phyloP scores from a whole-genome alignment of 2,888 invertebrate genomes.

The Athalia rosae region DNA sequence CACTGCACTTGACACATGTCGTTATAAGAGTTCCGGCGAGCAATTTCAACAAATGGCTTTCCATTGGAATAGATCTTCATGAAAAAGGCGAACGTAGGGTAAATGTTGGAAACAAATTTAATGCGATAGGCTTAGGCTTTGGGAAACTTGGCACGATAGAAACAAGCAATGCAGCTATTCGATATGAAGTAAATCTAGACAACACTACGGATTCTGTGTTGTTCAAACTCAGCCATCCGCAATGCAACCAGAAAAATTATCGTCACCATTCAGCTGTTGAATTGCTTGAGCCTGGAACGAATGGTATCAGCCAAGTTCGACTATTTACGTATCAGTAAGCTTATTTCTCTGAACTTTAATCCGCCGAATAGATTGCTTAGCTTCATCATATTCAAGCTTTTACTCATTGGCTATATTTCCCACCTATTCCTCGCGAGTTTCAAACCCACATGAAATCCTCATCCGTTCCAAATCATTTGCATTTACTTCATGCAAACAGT shows the following conservation, averaged over 20 bases:
- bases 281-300: slow-evolving; percentile 62
- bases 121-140: slow-evolving; percentile 47
- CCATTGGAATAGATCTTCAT: slow-evolving; percentile 81
- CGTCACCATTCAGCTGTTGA: slow-evolving; percentile 58
- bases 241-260: slow-evolving; percentile 52
- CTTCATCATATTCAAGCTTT: not conserved
- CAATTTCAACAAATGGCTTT: slow-evolving; percentile 74
- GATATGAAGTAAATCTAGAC: slow-evolving; percentile 59
- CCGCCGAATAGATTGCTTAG: not conserved
- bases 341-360: not conserved
- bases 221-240: slow-evolving; percentile 58
- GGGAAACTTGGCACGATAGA: slow-evolving; percentile 49
- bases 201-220: slow-evolving; percentile 57
- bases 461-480: no score
- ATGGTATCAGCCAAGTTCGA: slow-evolving; percentile 58
- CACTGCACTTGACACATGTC: slow-evolving; percentile 81
- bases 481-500: not conserved
- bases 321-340: slow-evolving; percentile 54
- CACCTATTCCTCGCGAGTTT: no score
- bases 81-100: slow-evolving; percentile 61
- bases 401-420: not conserved
- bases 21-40: slow-evolving; percentile 80
- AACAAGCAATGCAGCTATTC: slow-evolving; percentile 56
- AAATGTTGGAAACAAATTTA: not conserved
- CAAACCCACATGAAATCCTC: no score